Base-by-base conservation (phyloP, 2,888 invertebrate species). In the Boloria euphrosyne region DNA sequence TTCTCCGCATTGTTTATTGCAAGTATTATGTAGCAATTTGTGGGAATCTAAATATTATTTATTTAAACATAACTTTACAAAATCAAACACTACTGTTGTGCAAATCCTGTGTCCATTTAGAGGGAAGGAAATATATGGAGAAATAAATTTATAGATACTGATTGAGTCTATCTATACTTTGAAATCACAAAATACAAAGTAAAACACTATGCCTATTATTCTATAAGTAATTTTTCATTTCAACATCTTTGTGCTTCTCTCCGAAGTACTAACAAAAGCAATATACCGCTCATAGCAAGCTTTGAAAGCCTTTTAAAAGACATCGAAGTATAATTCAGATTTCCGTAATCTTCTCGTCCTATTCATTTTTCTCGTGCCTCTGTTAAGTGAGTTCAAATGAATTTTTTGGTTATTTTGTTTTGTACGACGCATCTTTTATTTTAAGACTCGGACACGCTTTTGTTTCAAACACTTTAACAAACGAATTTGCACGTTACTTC, bases 321-420 rank as follows among this genome's bases (percentile, higher is more conserved):
- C 57, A 46, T 64, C 54, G 57, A 51, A 57, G 64, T 58, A 55
- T 61, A 61, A 61, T 57, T 66, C 46, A 66, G 51, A 59, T 54
- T 54, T 50, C 16, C 43, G 18, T 58, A 50, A 52, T 62, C 31
- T 43, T 51, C 17, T 66, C 62, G 17, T 49, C 43, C 38, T 38
- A 43, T 66, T 18, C 49, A 16, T 57, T 54, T 59, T 50, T 62
- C 55, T 46, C 43, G 13, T 62, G 22, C 18, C 38, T 13, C 47
- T 47, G 38, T 31, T 62, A 62, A 62, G 31, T 52, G 57, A 58
- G 58, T 66, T 66, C 46, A 57, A 62, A 62, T 58, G 47, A 46
- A 59, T 57, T 62, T 62, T 55, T 65, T 13, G 66, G 47, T 46
- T 58, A 62, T 43, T 47, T 53, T 66, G 53, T 62, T 62, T 59